Percentiles rank a stretch among this genome's conserved stretches.
These are phyloP conservation scores for Paedocypris sp. DNA, from an alignment of 2,113 vertebrate species.

Conservation along the genomic window DNA sequence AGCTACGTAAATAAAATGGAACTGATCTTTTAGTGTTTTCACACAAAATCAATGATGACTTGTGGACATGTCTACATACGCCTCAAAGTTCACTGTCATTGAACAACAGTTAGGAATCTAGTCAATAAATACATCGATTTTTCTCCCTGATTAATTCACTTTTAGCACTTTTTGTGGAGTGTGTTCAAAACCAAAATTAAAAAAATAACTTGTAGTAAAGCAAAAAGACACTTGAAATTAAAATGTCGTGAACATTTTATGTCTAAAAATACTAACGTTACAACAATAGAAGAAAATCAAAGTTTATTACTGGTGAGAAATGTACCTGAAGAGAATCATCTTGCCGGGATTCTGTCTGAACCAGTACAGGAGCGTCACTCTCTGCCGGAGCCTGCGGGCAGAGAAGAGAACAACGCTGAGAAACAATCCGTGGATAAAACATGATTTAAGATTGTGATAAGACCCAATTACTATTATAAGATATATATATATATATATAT, in stretches of 20 bases:
- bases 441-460: background rate
- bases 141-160: too few relatives aligned
- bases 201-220: too few relatives aligned
- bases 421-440: background rate
- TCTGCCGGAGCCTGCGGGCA: constrained; percentile 33
- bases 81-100: background rate
- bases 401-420: constrained; percentile 1
- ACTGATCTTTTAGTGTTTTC: background rate
- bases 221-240: too few relatives aligned
- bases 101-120: constrained; percentile 1
- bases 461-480: too few relatives aligned
- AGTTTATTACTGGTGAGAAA: background rate
- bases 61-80: background rate
- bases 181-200: too few relatives aligned
- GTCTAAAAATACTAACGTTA: too few relatives aligned
- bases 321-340: constrained; percentile 60
- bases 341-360: constrained; percentile 42
- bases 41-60: constrained; percentile 8
- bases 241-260: too few relatives aligned
- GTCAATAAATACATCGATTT: background rate
- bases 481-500: too few relatives aligned
- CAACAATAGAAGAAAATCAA: too few relatives aligned
- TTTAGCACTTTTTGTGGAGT: too few relatives aligned
- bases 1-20: background rate
- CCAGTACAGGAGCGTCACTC: constrained; percentile 21